Conservation (phyloP, 1,140 invertebrate genomes). For the Macrobrachium rosenbergii region DNA sequence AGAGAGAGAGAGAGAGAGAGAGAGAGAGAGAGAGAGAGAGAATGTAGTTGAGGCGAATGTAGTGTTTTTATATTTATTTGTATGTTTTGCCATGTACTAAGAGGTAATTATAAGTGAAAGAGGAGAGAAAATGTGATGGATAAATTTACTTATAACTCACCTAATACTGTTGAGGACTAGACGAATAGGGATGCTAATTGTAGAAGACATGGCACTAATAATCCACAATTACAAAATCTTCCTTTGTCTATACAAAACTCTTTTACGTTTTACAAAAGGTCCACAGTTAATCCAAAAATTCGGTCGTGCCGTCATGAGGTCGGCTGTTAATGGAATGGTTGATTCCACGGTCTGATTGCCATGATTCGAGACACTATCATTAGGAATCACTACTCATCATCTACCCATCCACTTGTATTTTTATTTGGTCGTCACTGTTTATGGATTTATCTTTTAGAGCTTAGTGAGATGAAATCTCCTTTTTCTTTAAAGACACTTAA, state of each 20-base stretch:
- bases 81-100: not conserved
- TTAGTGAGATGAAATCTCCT: too few relatives aligned
- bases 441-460: too few relatives aligned
- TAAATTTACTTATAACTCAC: constrained; percentile 54
- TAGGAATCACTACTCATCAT: too few relatives aligned
- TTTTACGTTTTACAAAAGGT: not conserved
- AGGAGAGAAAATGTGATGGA: not conserved
- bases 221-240: constrained; percentile 15
- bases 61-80: not conserved
- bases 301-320: too few relatives aligned
- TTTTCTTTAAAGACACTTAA: too few relatives aligned
- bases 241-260: not conserved
- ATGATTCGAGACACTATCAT: too few relatives aligned
- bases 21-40: constrained; percentile 30
- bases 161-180: constrained; percentile 63
- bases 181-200: constrained; percentile 51
- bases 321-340: too few relatives aligned
- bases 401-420: too few relatives aligned
- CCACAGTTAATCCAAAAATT: not conserved
- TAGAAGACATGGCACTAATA: constrained; percentile 35
- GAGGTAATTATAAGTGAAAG: too few relatives aligned
- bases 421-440: too few relatives aligned
- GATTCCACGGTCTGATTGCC: too few relatives aligned
- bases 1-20: constrained; percentile 21
- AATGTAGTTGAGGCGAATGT: not conserved